A percentile compares a stretch with the other conserved stretches of the same genome.
Conservation (phyloP, 2,113 vertebrate genomes). For the Muntiacus reevesi region DNA sequence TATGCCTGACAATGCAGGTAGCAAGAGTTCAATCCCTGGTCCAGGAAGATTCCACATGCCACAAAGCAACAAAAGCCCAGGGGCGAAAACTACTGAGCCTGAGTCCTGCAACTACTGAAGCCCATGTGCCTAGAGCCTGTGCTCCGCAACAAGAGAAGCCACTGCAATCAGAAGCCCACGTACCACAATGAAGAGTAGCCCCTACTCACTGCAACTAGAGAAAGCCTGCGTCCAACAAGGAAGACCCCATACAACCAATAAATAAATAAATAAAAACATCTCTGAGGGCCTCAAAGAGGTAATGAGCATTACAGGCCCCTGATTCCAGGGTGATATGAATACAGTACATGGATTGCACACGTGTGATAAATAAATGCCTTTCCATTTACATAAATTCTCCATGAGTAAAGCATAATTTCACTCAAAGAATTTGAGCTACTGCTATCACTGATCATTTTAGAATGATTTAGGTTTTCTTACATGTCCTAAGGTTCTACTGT, state of each 20-base stretch:
- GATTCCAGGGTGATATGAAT: neutral
- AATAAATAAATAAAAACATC: neutral
- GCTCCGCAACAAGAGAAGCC: neutral
- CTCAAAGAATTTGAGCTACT: neutral
- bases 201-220: neutral
- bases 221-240: neutral
- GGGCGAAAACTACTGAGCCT: neutral
- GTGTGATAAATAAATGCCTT: neutral
- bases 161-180: fast-evolving
- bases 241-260: neutral
- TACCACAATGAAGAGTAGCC: neutral
- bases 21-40: neutral
- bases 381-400: neutral
- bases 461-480: neutral
- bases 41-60: neutral
- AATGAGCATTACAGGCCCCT: neutral
- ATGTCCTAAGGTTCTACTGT: neutral
- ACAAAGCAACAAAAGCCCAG: neutral
- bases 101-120: neutral
- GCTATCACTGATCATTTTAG: neutral
- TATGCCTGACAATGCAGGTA: neutral
- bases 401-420: neutral
- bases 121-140: neutral
- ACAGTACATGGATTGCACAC: neutral
- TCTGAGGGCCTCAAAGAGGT: neutral